phyloP scores from a whole-genome alignment of 2,888 invertebrate species.

The Aleiodes testaceus region DNA sequence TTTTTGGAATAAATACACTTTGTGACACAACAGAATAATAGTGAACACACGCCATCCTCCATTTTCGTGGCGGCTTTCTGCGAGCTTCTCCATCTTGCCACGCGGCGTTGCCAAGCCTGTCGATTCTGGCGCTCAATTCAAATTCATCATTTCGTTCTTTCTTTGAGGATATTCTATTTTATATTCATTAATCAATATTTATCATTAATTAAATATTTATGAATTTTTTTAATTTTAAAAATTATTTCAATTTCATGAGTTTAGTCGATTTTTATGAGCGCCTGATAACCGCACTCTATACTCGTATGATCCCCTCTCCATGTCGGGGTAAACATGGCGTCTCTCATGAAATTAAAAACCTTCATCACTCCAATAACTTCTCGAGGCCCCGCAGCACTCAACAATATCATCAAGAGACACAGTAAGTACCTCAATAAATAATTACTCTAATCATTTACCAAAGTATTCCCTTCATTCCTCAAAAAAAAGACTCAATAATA shows the following conservation, averaged over 20 bases:
- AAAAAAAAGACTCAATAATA: neutral
- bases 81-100: neutral
- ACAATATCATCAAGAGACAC: conserved; percentile 47
- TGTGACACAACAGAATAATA: conserved; percentile 50
- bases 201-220: no score
- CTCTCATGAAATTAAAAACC: conserved; percentile 49
- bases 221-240: no score
- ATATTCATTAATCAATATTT: no score
- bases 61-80: conserved; percentile 59
- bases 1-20: conserved; percentile 40
- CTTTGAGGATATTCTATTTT: conserved; percentile 2
- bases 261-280: neutral
- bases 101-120: conserved; percentile 1
- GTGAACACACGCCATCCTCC: conserved; percentile 67
- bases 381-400: conserved; percentile 46
- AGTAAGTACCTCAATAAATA: conserved; percentile 46
- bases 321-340: conserved; percentile 51
- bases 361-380: conserved; percentile 46
- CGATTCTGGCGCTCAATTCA: neutral
- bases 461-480: neutral
- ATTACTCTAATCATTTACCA: neutral
- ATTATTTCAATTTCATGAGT: neutral
- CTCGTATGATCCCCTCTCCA: neutral
- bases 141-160: neutral
- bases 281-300: neutral